phyloP scores from a whole-genome alignment of 2,797 vertebrate species.

The Syngnathus rostellatus region DNA sequence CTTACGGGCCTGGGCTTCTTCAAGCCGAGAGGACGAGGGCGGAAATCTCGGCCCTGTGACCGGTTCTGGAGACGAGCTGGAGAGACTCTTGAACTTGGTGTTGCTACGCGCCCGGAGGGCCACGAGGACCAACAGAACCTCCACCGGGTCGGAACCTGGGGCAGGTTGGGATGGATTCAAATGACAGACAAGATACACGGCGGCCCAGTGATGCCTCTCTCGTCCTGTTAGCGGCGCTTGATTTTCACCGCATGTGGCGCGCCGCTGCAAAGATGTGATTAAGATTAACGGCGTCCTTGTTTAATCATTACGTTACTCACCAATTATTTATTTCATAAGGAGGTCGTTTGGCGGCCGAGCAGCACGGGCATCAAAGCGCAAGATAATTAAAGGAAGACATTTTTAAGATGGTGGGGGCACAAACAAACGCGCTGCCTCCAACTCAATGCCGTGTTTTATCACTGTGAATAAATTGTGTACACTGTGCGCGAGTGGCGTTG shows the following conservation, averaged over 20 bases:
- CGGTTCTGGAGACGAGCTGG: slow-evolving; percentile 58
- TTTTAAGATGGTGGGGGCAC: not conserved
- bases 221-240: slow-evolving; percentile 9
- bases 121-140: slow-evolving; percentile 47
- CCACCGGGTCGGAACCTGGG: slow-evolving; percentile 52
- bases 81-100: slow-evolving; percentile 66
- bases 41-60: slow-evolving; percentile 19
- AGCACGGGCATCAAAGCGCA: not conserved
- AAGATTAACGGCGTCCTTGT: slow-evolving; percentile 31
- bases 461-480: slow-evolving; percentile 7
- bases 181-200: slow-evolving; percentile 26
- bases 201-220: not conserved
- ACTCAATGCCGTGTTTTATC: not conserved
- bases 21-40: slow-evolving; percentile 27
- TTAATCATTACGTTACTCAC: slow-evolving; percentile 28
- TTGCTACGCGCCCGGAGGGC: slow-evolving; percentile 62
- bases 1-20: slow-evolving; percentile 57
- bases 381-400: slow-evolving; percentile 6
- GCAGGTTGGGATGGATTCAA: slow-evolving; percentile 46
- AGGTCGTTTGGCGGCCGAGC: slow-evolving; percentile 18
- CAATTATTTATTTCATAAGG: slow-evolving; percentile 28
- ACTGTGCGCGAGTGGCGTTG: not conserved
- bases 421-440: not conserved
- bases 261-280: slow-evolving; percentile 24
- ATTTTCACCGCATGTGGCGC: slow-evolving; percentile 27